A percentile compares a stretch with the other conserved stretches of the same genome.
Conservation (phyloP, 2,113 vertebrate species). For the Calonectris borealis region DNA sequence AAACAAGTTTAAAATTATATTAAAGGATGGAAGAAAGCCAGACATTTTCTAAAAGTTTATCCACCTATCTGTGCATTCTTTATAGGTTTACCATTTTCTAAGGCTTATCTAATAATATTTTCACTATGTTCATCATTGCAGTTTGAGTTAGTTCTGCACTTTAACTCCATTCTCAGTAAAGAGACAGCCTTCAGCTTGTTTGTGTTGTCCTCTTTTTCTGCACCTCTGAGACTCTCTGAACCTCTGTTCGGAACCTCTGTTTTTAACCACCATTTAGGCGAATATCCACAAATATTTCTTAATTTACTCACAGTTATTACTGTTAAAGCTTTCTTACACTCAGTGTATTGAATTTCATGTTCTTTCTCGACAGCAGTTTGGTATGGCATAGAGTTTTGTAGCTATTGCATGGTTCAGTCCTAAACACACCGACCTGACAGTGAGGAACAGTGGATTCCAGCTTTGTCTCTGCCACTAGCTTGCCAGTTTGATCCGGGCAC, state of each 20-base stretch:
- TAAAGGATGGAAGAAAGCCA: conserved; percentile 11
- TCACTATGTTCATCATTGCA: not conserved
- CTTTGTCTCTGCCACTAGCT: not conserved
- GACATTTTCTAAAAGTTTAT: not conserved
- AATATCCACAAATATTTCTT: not conserved
- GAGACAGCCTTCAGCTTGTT: not conserved
- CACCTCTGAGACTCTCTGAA: not conserved
- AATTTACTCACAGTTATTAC: not conserved
- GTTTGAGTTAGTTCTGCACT: not conserved
- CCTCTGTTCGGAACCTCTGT: not conserved
- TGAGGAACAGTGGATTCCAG: not conserved
- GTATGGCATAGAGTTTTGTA: not conserved
- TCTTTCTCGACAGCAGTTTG: not conserved
- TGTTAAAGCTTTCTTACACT: not conserved
- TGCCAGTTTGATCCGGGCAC: not conserved
- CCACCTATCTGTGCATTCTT: not conserved
- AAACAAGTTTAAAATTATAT: not conserved
- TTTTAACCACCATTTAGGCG: not conserved
- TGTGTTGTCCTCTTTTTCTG: not conserved
- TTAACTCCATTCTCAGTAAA: not conserved
- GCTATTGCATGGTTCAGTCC: not conserved
- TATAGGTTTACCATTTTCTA: not conserved
- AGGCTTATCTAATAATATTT: not conserved
- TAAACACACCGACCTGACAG: not conserved
- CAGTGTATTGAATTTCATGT: not conserved